A percentile compares a stretch with the other conserved stretches of the same genome.
phyloP scores from a whole-genome alignment of 1,140 invertebrate genomes.

The Wiebesia pumilae region DNA sequence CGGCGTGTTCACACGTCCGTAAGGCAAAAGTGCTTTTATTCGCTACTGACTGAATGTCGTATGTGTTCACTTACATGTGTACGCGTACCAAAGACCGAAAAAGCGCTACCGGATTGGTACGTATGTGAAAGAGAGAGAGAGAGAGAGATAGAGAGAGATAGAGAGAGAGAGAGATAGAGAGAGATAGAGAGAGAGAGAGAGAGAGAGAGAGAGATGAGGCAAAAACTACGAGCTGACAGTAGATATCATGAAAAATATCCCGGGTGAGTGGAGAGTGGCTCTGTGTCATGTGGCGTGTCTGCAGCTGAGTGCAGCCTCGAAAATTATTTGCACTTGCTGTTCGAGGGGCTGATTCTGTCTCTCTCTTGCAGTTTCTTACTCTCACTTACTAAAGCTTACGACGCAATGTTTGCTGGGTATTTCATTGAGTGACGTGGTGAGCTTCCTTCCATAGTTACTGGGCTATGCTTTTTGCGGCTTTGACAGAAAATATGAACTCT shows the following conservation, averaged over 20 bases:
- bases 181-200: not conserved
- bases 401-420: constrained; percentile 3
- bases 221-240: not conserved
- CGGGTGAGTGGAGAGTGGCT: not conserved
- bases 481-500: not conserved
- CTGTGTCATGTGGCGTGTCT: constrained; percentile 20
- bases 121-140: too few species aligned
- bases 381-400: not conserved
- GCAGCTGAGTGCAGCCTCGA: constrained; percentile 32
- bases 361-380: not conserved
- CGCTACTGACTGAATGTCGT: not conserved
- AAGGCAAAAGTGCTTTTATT: not conserved
- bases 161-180: not conserved
- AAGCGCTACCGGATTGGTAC: too few species aligned
- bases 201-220: not conserved
- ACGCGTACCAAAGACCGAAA: too few species aligned
- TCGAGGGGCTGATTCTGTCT: not conserved
- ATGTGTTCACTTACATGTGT: not conserved
- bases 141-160: too few species aligned
- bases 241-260: not conserved
- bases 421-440: constrained; percentile 3
- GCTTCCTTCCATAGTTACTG: not conserved
- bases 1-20: not conserved
- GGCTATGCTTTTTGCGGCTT: not conserved
- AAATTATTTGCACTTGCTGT: constrained; percentile 46